Evolutionary conservation across 2,888 invertebrate genomes (phyloP), one percentile per base, ranked within the genome.

Genomic region (Panzeria rudis): DNA sequence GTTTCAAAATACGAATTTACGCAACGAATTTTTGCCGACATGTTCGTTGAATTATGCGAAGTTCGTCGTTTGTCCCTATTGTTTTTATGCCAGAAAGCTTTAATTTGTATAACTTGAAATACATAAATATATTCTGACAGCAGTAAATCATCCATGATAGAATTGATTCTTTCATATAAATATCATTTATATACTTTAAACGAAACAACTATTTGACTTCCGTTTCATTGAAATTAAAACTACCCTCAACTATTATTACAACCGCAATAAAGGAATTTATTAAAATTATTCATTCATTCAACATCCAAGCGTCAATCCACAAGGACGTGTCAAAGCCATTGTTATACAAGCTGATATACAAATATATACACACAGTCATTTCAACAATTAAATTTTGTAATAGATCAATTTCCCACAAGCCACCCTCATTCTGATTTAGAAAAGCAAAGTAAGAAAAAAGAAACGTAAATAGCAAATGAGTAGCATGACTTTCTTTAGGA

Each of bases 281-380:
- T 75, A 73, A 78, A 78, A 75, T 41, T 72, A 68, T 69, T 68
- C 38, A 78, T 81, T 84, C 69, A 62, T 78, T 81, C 64, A 68
- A 62, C 72, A 73, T 54, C 73, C 81, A 84, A 81, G 77, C 69
- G 77, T 73, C 84, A 84, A 81, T 77, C 20, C 64, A 78, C 82
- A 85, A 85, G 81, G 85, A 85, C 85, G 82, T 85, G 85, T 78
- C 85, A 85, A 85, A 82, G 64, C 78, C 85, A 85, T 78, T 82
- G 32, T 41, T 47, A 41, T 54, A 35, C 32, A 50, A 29, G 23
- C 35, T 44, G 9, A 71, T 20, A 54, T 54, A 50, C 71, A 41
- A n/a, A 64, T 5, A 29, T 29, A 29, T 29, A 29, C 38, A 41
- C 47, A 61, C 64, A 71, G 15, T 8, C 32, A 29, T 47, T 47